phyloP scores from a whole-genome alignment of 30 jellyfish, hydroid and myxozoan genomes.

The Catostylus mosaicus region DNA sequence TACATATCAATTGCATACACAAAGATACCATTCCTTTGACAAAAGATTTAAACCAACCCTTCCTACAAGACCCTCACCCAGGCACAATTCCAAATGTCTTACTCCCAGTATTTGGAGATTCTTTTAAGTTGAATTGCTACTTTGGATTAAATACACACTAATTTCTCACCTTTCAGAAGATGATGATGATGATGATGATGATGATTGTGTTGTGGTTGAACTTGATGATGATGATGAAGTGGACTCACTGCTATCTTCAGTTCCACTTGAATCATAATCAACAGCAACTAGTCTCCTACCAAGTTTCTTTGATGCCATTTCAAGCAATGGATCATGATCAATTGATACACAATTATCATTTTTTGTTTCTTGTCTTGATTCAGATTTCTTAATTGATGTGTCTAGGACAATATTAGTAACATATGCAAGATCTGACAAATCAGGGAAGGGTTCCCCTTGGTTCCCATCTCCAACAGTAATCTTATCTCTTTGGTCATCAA shows the following conservation, averaged over 20 bases:
- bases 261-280: slow-evolving; percentile 50
- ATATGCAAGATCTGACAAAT: slow-evolving; percentile 33
- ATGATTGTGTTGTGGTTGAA: neutral
- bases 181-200: slow-evolving; percentile 12
- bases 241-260: slow-evolving; percentile 35
- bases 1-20: no score
- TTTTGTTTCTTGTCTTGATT: neutral
- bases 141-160: no score
- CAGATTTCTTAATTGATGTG: neutral
- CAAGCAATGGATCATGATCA: slow-evolving; percentile 20
- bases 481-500: neutral
- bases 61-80: no score
- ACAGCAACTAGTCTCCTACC: slow-evolving; percentile 20
- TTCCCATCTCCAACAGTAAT: neutral
- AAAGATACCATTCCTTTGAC: no score
- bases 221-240: slow-evolving; percentile 32
- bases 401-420: slow-evolving; percentile 16
- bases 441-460: neutral
- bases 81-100: no score
- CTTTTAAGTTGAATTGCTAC: no score
- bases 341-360: neutral
- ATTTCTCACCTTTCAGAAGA: slow-evolving; percentile 26
- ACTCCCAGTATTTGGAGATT: no score
- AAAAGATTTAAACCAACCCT: no score
- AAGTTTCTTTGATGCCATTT: slow-evolving; percentile 11